Conservation (phyloP, 2,113 vertebrate species). For the Dissostichus mawsoni region DNA sequence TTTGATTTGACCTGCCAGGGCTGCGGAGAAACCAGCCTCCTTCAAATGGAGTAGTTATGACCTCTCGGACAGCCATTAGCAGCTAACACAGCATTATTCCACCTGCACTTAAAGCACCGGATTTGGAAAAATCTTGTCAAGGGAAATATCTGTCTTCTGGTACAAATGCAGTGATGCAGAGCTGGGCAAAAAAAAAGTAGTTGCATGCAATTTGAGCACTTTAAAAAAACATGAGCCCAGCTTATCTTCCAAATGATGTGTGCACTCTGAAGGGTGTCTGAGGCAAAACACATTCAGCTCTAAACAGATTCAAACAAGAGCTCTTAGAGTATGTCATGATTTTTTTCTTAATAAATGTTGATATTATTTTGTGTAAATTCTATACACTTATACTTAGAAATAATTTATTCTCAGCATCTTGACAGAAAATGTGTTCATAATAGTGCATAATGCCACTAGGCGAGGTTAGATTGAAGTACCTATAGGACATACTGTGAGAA, state of each 20-base stretch:
- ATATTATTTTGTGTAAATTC: not conserved
- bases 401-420: not conserved
- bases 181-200: slow-evolving; percentile 53
- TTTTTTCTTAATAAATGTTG: not conserved
- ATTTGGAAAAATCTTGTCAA: slow-evolving; percentile 79
- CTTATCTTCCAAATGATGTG: slow-evolving; percentile 72
- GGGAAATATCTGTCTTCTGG: slow-evolving; percentile 75
- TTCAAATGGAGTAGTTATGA: slow-evolving; percentile 84
- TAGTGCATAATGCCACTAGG: slow-evolving; percentile 6
- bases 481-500: slow-evolving; percentile 10
- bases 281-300: slow-evolving; percentile 34
- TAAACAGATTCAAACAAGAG: slow-evolving; percentile 12
- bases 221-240: slow-evolving; percentile 76
- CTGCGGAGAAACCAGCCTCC: slow-evolving; percentile 76
- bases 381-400: not conserved
- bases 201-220: slow-evolving; percentile 70
- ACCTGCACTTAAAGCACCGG: slow-evolving; percentile 76
- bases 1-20: slow-evolving; percentile 84
- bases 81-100: slow-evolving; percentile 78
- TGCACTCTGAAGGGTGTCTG: slow-evolving; percentile 58
- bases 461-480: slow-evolving; percentile 8
- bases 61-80: slow-evolving; percentile 84
- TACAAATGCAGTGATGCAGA: slow-evolving; percentile 63
- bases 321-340: not conserved
- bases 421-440: slow-evolving; percentile 2